Percentiles rank a stretch among this genome's conserved stretches.
phyloP scores from a whole-genome alignment of 2,797 vertebrate species.

The Gallinago stenura region DNA sequence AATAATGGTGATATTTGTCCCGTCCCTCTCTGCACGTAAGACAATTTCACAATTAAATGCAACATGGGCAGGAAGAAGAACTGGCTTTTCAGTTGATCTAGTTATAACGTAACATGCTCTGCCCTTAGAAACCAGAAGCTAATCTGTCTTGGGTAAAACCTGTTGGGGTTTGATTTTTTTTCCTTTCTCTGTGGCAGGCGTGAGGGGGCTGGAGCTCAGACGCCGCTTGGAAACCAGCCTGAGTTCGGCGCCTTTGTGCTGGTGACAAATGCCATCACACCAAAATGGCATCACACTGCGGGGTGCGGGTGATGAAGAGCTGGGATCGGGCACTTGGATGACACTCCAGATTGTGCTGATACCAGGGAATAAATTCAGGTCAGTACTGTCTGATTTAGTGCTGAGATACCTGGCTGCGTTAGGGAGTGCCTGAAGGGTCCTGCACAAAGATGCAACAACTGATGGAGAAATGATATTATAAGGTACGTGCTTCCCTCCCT shows the following conservation, averaged over 20 bases:
- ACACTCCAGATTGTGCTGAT: background rate
- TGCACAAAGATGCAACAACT: background rate
- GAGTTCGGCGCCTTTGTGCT: rapidly evolving
- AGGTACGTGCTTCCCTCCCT: background rate
- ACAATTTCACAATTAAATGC: background rate
- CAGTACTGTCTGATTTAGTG: background rate
- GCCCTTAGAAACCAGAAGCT: background rate
- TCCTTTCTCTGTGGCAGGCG: background rate
- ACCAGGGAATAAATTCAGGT: background rate
- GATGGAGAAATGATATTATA: background rate
- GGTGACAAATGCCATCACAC: background rate
- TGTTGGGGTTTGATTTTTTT: background rate
- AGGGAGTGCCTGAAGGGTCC: too few relatives aligned
- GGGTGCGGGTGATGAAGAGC: background rate
- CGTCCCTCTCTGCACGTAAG: background rate
- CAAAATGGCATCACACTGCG: rapidly evolving
- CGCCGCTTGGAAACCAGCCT: rapidly evolving
- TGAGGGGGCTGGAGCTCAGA: background rate
- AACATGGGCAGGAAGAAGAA: background rate
- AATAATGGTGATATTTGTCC: background rate
- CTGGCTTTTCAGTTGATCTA: background rate
- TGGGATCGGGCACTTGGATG: background rate
- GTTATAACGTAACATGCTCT: background rate
- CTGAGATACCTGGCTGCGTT: background rate
- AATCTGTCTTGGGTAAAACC: background rate